These are phyloP conservation scores for Xestia c-nigrum DNA, from an alignment of 2,888 invertebrate species.

Conservation along the genomic window DNA sequence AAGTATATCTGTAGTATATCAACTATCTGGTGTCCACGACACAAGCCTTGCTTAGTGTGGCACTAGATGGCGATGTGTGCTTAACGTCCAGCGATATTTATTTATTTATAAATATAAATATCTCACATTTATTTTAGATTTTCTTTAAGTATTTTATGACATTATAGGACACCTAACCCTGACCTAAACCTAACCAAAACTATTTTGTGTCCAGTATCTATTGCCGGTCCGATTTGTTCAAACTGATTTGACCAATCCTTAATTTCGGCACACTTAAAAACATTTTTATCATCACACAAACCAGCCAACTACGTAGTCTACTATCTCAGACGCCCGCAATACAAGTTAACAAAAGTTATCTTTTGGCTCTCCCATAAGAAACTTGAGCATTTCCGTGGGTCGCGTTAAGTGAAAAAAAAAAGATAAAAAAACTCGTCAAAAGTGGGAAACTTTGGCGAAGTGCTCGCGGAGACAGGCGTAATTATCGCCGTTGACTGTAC, in stretches of 20 bases:
- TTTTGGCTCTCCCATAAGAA: constrained; percentile 60
- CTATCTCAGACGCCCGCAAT: constrained; percentile 35
- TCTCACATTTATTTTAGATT: no score
- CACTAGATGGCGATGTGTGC: no score
- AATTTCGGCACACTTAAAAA: not conserved
- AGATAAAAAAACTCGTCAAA: constrained; percentile 62
- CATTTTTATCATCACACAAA: constrained; percentile 11
- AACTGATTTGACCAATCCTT: not conserved
- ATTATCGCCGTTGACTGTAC: constrained; percentile 62
- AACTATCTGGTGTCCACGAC: no score
- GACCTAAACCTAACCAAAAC: not conserved
- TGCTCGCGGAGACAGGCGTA: constrained; percentile 62
- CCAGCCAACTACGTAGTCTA: not conserved
- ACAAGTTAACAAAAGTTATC: constrained; percentile 63
- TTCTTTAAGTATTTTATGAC: not conserved
- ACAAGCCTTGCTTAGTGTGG: no score
- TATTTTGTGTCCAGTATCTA: not conserved
- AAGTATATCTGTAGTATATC: no score
- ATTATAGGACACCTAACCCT: not conserved
- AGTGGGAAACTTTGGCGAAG: constrained; percentile 63
- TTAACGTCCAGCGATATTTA: no score
- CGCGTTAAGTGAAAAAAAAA: constrained; percentile 62
- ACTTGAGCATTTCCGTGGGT: constrained; percentile 65
- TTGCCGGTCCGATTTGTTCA: not conserved
- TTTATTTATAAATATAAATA: no score